Evolutionary conservation across 2,888 invertebrate species (phyloP).

Genomic region (Saturnia pavonia): DNA sequence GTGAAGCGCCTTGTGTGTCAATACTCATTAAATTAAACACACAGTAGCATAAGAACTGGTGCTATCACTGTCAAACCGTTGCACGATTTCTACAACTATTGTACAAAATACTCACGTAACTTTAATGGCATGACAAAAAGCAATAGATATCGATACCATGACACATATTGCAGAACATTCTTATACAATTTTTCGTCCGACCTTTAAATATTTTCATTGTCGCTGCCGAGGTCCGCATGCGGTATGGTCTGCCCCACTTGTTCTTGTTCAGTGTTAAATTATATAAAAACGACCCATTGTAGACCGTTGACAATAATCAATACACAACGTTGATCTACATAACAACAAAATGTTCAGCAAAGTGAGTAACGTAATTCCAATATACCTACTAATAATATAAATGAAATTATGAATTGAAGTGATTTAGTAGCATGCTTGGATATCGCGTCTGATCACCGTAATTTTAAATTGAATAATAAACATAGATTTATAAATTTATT

Average conservation of each 20-base stretch:
- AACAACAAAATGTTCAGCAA: constrained; percentile 55
- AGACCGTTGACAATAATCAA: constrained; percentile 34
- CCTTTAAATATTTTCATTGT: constrained; percentile 66
- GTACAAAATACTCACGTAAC: constrained; percentile 24
- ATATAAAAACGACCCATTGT: constrained; percentile 64
- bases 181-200: constrained; percentile 57
- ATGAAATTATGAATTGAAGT: background rate
- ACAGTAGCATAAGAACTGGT: no score
- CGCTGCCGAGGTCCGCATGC: constrained; percentile 55
- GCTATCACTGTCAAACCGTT: background rate
- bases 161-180: constrained; percentile 60
- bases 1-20: background rate
- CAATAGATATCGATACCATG: constrained; percentile 61
- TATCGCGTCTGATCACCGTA: no score
- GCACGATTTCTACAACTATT: background rate
- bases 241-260: constrained; percentile 64
- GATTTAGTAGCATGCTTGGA: no score
- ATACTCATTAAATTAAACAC: background rate
- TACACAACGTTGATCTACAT: constrained; percentile 27
- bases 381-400: background rate
- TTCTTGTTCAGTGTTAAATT: constrained; percentile 54
- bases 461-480: no score
- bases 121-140: constrained; percentile 44
- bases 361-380: constrained; percentile 43
- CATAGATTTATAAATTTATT: constrained; percentile 21